These are phyloP conservation scores for Carlito syrichta DNA, from an alignment of 2,113 vertebrate species.

Conservation along the genomic window DNA sequence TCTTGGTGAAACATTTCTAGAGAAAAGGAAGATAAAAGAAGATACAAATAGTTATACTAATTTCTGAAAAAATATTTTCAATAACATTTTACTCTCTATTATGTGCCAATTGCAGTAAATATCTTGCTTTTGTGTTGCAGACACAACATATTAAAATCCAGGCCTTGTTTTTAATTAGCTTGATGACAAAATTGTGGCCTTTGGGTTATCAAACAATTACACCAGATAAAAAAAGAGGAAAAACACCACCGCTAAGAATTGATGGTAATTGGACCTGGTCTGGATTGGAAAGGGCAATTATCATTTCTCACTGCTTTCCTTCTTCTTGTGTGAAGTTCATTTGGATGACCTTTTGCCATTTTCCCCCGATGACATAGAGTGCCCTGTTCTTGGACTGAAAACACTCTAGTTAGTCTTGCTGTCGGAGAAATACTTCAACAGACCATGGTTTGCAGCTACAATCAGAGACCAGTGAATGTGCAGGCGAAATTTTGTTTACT, in stretches of 20 bases:
- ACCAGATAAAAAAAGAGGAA: conserved; percentile 7
- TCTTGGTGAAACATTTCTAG: neutral
- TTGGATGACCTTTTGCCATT: conserved; percentile 61
- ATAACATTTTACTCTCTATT: conserved; percentile 26
- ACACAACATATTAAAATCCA: conserved; percentile 23
- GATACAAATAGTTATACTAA: neutral
- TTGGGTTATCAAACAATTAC: neutral
- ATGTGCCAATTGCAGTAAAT: neutral
- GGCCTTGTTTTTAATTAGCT: conserved; percentile 15
- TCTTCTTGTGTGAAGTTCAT: conserved; percentile 53
- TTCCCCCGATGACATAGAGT: conserved; percentile 55
- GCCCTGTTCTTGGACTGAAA: conserved; percentile 26
- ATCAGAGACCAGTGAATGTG: conserved; percentile 55
- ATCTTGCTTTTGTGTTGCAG: conserved; percentile 27
- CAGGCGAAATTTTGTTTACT: conserved; percentile 56
- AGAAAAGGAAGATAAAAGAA: neutral
- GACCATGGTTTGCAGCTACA: conserved; percentile 62
- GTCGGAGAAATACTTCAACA: conserved; percentile 53
- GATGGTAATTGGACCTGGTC: neutral
- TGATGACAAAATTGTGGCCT: conserved; percentile 41
- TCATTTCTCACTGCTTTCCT: conserved; percentile 68
- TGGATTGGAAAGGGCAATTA: conserved; percentile 63
- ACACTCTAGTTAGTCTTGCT: conserved; percentile 65
- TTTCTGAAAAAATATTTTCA: conserved; percentile 8
- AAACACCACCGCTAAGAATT: neutral